phyloP scores from a whole-genome alignment of 2,888 invertebrate species.

The Minunthozetes semirufus region DNA sequence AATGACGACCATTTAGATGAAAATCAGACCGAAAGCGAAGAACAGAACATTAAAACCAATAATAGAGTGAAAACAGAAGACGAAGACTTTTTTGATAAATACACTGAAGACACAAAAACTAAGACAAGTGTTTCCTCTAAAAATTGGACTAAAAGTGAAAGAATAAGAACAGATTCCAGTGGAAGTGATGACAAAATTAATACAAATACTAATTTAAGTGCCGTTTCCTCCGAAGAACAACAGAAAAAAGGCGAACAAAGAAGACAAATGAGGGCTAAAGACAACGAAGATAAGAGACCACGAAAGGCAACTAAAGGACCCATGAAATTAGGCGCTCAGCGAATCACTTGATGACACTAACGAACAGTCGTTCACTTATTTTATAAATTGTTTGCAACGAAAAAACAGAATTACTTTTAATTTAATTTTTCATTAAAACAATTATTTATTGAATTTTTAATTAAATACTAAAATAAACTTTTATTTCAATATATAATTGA shows the following conservation, averaged over 20 bases:
- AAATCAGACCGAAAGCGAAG: neutral
- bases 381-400: no score
- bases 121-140: neutral
- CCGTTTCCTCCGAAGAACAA: neutral
- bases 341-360: constrained; percentile 1
- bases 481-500: no score
- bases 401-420: no score
- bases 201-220: neutral
- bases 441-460: no score
- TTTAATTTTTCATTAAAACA: no score
- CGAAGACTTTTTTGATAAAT: neutral
- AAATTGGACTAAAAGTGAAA: neutral
- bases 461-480: no score
- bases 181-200: neutral
- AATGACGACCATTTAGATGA: constrained; percentile 46
- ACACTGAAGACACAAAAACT: neutral
- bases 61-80: neutral
- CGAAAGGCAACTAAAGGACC: constrained; percentile 30
- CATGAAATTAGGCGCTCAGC: constrained; percentile 37
- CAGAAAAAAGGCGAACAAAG: neutral
- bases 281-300: neutral
- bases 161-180: neutral
- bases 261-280: neutral
- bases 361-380: no score
- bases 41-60: neutral